Conservation (phyloP, 2,113 vertebrate species). For the Crotalus viridis region DNA sequence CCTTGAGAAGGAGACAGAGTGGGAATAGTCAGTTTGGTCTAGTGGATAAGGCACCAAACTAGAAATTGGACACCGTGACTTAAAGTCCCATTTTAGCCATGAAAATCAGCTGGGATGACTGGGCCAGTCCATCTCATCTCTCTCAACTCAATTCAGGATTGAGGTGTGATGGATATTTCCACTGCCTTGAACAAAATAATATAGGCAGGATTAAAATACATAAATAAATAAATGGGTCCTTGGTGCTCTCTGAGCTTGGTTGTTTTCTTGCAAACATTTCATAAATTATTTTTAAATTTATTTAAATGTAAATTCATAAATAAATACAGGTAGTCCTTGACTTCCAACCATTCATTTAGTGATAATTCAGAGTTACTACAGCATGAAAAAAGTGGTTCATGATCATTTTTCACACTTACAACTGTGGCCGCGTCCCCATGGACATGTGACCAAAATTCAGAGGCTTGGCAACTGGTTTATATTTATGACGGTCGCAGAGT, state of each 20-base stretch:
- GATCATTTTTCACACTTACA: not conserved
- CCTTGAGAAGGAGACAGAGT: not conserved
- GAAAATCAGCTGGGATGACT: not conserved
- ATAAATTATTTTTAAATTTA: not conserved
- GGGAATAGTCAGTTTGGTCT: not conserved
- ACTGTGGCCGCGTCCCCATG: not conserved
- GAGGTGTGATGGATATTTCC: not conserved
- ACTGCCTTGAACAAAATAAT: not conserved
- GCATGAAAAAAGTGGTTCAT: not conserved
- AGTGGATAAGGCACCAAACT: not conserved
- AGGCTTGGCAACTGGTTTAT: not conserved
- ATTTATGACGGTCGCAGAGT: not conserved
- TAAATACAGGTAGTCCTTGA: not conserved
- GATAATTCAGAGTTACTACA: not conserved
- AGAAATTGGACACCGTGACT: not conserved
- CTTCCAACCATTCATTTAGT: not conserved
- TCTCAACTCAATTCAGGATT: not conserved
- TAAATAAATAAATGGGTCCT: not conserved
- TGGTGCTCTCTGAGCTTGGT: not conserved
- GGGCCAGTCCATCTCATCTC: not conserved
- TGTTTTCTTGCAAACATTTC: not conserved
- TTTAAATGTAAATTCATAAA: not conserved
- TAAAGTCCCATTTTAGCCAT: not conserved
- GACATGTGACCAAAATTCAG: not conserved
- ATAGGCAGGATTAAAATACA: not conserved